Conservation (phyloP, 2,888 invertebrate genomes). For the Heliothis peltigera region DNA sequence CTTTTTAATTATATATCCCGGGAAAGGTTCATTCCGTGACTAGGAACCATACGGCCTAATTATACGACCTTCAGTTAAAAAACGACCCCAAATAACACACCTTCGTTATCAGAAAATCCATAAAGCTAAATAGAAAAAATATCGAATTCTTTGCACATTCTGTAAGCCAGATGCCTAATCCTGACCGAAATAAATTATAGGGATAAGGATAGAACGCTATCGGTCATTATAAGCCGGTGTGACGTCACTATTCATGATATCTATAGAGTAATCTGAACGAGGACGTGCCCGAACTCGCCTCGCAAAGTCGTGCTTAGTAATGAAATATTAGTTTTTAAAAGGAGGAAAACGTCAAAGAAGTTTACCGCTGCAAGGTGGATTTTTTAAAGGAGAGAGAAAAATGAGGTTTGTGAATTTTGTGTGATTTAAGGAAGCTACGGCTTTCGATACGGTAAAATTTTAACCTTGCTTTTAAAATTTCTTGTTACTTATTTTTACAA, state of each 20-base stretch:
- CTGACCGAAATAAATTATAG: constrained; percentile 56
- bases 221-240: constrained; percentile 62
- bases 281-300: constrained; percentile 24
- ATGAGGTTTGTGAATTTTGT: constrained; percentile 23
- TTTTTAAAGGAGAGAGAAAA: constrained; percentile 22
- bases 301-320: constrained; percentile 25
- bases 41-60: background rate
- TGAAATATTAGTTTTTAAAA: constrained; percentile 53
- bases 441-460: background rate
- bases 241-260: constrained; percentile 55
- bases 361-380: constrained; percentile 27
- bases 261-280: constrained; percentile 48
- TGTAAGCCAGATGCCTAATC: constrained; percentile 36
- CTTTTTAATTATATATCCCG: background rate
- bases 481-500: background rate
- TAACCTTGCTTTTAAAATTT: background rate
- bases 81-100: background rate
- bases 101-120: constrained; percentile 28
- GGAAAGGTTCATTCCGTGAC: background rate
- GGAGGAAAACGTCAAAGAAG: constrained; percentile 31
- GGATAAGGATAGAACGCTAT: constrained; percentile 51
- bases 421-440: background rate
- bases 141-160: constrained; percentile 39
- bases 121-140: constrained; percentile 30
- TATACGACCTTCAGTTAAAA: background rate